phyloP scores from a whole-genome alignment of 2,113 vertebrate genomes.

The Sapayoa aenigma region DNA sequence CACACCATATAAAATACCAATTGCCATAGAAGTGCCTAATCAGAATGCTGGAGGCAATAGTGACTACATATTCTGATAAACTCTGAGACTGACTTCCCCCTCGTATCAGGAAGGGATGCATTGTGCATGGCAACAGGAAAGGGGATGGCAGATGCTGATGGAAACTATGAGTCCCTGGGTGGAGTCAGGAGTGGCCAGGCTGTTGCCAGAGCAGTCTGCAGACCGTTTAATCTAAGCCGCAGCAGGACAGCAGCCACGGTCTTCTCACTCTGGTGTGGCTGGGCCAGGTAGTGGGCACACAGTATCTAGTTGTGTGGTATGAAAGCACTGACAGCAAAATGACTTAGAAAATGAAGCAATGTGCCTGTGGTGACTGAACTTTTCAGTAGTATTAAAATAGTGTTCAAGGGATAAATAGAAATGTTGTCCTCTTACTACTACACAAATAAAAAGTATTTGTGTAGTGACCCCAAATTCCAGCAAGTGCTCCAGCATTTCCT shows the following conservation, averaged over 20 bases:
- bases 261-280: not conserved
- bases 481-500: not conserved
- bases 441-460: not conserved
- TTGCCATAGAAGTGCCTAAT: not conserved
- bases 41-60: not conserved
- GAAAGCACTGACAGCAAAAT: not conserved
- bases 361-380: not conserved
- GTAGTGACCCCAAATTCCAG: not conserved
- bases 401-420: not conserved
- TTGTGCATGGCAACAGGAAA: not conserved
- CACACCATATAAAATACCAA: not conserved
- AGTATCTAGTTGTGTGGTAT: not conserved
- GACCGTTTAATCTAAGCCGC: not conserved
- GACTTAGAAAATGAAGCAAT: not conserved
- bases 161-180: not conserved
- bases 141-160: not conserved
- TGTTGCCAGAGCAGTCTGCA: not conserved
- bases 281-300: not conserved
- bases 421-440: not conserved
- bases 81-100: not conserved
- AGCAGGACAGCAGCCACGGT: not conserved
- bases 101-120: not conserved
- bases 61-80: not conserved
- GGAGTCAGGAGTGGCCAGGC: not conserved
- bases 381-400: not conserved